Conservation (phyloP, 2,113 vertebrate genomes). For the Pollimyrus isidori region DNA sequence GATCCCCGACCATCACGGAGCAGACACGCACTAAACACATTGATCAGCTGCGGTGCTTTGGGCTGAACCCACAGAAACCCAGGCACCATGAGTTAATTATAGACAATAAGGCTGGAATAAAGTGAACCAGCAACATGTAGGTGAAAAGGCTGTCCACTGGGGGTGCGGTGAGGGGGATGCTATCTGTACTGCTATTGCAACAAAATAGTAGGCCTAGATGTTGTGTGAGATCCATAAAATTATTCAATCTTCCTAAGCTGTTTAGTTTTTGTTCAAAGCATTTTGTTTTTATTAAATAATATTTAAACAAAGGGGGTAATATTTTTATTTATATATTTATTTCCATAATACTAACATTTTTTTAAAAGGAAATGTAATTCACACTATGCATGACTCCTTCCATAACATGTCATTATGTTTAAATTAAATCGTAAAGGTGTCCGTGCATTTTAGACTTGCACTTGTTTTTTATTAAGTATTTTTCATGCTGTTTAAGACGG, state of each 20-base stretch:
- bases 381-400: not conserved
- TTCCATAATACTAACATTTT: not conserved
- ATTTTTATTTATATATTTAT: not conserved
- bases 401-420: not conserved
- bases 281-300: not conserved
- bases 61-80: not conserved
- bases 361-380: not conserved
- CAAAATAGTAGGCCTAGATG: too few relatives aligned
- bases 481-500: not conserved
- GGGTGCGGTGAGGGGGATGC: not conserved
- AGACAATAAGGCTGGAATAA: not conserved
- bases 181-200: not conserved
- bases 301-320: not conserved
- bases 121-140: not conserved
- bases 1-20: not conserved
- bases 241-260: not conserved
- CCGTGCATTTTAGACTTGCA: not conserved
- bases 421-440: not conserved
- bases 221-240: not conserved
- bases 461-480: not conserved
- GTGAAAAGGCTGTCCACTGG: not conserved
- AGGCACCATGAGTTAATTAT: not conserved
- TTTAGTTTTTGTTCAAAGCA: not conserved
- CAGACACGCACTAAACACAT: not conserved
- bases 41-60: not conserved